These are phyloP conservation scores for Philereme vetulata DNA, from an alignment of 2,888 invertebrate species.

Conservation along the genomic window DNA sequence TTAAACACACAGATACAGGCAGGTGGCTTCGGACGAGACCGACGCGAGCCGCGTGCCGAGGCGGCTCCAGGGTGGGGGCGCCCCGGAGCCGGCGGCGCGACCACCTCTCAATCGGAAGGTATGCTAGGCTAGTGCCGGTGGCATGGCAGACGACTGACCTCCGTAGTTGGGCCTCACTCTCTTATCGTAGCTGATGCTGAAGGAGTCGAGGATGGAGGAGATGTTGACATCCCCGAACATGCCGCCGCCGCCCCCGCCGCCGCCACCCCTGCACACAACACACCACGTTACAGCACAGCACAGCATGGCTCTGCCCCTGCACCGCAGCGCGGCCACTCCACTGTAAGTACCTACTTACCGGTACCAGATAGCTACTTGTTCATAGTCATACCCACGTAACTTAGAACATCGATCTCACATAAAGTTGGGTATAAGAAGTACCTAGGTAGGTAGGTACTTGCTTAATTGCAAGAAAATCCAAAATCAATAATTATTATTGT, in stretches of 20 bases:
- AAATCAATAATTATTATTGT: too few relatives aligned
- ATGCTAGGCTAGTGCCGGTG: not conserved
- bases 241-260: constrained; percentile 84
- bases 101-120: not conserved
- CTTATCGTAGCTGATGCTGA: constrained; percentile 98
- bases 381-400: too few relatives aligned
- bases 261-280: constrained; percentile 80
- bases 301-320: constrained; percentile 66
- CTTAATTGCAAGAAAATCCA: too few relatives aligned
- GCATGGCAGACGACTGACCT: constrained; percentile 81
- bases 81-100: too few relatives aligned
- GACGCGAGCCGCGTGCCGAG: not conserved
- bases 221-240: constrained; percentile 95
- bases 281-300: not conserved
- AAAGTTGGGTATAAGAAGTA: too few relatives aligned
- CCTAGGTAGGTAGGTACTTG: too few relatives aligned
- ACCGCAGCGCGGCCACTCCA: constrained; percentile 73
- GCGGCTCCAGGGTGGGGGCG: too few relatives aligned
- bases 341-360: too few relatives aligned
- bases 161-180: constrained; percentile 98
- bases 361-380: too few relatives aligned
- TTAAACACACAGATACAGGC: constrained; percentile 24
- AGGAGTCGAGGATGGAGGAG: constrained; percentile 95
- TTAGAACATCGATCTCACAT: too few relatives aligned
- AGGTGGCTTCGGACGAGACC: constrained; percentile 7